Conservation (phyloP, 1,140 invertebrate species). For the Drosophila azteca region DNA sequence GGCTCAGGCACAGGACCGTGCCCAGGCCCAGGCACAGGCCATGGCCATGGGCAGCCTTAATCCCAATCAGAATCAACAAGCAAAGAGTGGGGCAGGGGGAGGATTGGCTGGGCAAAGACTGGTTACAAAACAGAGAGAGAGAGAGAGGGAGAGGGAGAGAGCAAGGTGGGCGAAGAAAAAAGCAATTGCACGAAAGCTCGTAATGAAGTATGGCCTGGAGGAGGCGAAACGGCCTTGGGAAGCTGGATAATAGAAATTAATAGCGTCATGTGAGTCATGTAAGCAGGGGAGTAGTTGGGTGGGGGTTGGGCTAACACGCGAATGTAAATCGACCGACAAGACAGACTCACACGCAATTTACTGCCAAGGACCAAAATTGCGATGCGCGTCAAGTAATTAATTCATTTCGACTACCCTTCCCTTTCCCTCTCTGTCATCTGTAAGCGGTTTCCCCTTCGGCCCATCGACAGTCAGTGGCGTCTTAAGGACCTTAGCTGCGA, state of each 20-base stretch:
- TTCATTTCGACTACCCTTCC: conserved; percentile 36
- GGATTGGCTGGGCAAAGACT: neutral
- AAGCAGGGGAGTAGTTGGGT: neutral
- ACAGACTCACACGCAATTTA: conserved; percentile 52
- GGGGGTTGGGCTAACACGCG: conserved; percentile 2
- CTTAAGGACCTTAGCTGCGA: conserved; percentile 35
- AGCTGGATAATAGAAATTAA: conserved; percentile 73
- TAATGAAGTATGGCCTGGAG: conserved; percentile 65
- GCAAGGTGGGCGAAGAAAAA: conserved; percentile 51
- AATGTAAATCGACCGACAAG: conserved; percentile 51
- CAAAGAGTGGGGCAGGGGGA: conserved; percentile 27
- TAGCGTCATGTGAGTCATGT: conserved; percentile 50
- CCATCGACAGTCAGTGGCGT: conserved; percentile 51
- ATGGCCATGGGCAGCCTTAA: conserved; percentile 63
- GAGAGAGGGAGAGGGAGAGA: conserved; percentile 18
- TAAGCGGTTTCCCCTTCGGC: conserved; percentile 11
- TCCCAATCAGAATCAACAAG: conserved; percentile 75
- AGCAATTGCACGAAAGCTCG: conserved; percentile 66
- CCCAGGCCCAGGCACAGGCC: conserved; percentile 19
- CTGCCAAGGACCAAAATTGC: conserved; percentile 33
- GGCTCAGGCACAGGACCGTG: conserved; percentile 22
- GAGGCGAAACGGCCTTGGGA: conserved; percentile 31
- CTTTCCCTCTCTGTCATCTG: neutral
- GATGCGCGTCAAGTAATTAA: conserved; percentile 76
- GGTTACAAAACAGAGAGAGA: conserved; percentile 5